A percentile compares a stretch with the other conserved stretches of the same genome.
Conservation (phyloP, 2,797 vertebrate genomes). For the Cygnus olor region DNA sequence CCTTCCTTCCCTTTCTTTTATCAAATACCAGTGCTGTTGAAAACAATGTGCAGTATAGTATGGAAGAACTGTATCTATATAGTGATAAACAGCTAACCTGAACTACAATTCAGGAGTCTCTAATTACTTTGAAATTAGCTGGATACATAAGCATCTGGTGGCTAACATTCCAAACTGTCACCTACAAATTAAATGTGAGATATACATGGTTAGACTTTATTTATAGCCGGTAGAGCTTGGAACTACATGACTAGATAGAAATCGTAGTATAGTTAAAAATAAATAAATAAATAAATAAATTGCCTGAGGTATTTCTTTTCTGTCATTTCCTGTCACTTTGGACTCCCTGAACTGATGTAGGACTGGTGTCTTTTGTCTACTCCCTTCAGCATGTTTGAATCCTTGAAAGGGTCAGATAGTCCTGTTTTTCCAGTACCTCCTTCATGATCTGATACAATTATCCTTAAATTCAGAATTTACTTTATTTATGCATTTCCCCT, state of each 20-base stretch:
- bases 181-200: not conserved
- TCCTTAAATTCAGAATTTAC: not conserved
- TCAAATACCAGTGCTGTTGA: not conserved
- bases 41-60: not conserved
- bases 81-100: not conserved
- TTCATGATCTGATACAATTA: not conserved
- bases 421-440: not conserved
- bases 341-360: not conserved
- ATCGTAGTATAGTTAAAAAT: not conserved
- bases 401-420: not conserved
- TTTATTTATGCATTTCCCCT: rapidly evolving
- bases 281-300: not conserved
- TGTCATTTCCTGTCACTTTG: not conserved
- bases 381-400: not conserved
- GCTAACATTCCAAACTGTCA: not conserved
- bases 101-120: not conserved
- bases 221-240: not conserved
- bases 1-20: not conserved
- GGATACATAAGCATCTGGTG: not conserved
- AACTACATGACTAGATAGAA: not conserved
- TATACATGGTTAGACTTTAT: not conserved
- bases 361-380: not conserved
- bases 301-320: not conserved
- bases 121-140: not conserved
- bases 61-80: not conserved